Evolutionary conservation across 2,113 vertebrate species (phyloP), one percentile per base, ranked within the genome.

Genomic region (Perca flavescens): DNA sequence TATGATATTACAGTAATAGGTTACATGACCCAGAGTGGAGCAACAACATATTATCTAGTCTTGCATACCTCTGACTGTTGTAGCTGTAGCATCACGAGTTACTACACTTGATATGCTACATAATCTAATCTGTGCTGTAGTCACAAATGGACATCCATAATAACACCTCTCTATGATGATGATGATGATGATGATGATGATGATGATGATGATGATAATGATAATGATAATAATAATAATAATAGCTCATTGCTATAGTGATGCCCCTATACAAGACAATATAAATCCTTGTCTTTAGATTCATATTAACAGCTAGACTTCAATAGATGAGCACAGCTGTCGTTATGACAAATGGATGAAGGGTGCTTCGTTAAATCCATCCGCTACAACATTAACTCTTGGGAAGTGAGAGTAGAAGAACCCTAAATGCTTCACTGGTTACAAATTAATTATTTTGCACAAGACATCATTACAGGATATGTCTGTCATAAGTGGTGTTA

Each of bases 361-460:
- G 57, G 67, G 58, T 60, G 71, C 79, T 49, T 57, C 21, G 50
- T 78, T 64, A 74, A 86, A 90, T 87, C 80, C 57, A 84, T 90
- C 73, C 69, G 34, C 80, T 9, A 64, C 84, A 49, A 81, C 82
- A 89, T 93, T 91, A 94, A 91, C 84, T 92, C 83, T 52, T 64
- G 71, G 88, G 86, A 92, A 90, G 67, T 71, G 79, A 72, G 83
- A 77, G 80, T 34, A 65, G 77, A 83, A 56, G 67, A 62, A 78
- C 16, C 80, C 67, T 76, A 71, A 89, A 90, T 80, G 89, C 93
- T 72, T 87, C 87, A 25, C 50, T 85, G 79, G 90, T 82, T 86
- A 83, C 70, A 84, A 89, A 93, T 94, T 81, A 88, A 90, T 92
- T 85, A 72, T 88, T 89, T 78, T 80, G 85, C 87, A 79, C 21